phyloP scores from a whole-genome alignment of 2,113 vertebrate species.

The Coturnix japonica region DNA sequence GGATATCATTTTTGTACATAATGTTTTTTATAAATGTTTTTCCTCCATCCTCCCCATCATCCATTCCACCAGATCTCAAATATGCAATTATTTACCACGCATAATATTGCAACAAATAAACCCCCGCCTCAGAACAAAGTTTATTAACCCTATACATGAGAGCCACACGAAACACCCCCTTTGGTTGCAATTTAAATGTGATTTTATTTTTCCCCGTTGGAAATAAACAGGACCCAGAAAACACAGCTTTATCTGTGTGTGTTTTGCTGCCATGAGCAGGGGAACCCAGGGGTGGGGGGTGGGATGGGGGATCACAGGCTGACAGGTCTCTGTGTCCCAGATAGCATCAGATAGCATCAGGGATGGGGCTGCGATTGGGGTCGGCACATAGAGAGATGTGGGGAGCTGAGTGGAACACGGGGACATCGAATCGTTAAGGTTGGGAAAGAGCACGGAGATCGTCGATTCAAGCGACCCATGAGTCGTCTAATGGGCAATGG shows the following conservation, averaged over 20 bases:
- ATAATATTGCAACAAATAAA: conserved; percentile 51
- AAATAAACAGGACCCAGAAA: conserved; percentile 86
- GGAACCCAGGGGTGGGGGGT: fast-evolving
- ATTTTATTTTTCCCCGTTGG: conserved; percentile 74
- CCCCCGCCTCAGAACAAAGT: conserved; percentile 81
- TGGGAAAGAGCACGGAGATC: too few species aligned
- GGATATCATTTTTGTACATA: conserved; percentile 80
- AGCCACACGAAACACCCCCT: conserved; percentile 81
- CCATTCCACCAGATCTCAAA: conserved; percentile 83
- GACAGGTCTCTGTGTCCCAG: background rate
- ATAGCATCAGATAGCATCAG: too few species aligned
- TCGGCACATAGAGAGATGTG: fast-evolving
- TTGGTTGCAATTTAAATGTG: conserved; percentile 80
- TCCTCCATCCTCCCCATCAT: conserved; percentile 59
- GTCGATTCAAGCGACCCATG: fast-evolving
- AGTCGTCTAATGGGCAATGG: too few species aligned
- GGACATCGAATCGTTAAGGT: background rate
- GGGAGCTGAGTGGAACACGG: background rate
- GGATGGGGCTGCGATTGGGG: fast-evolving
- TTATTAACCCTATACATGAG: conserved; percentile 80
- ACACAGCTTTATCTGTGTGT: background rate
- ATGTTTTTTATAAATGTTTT: conserved; percentile 78
- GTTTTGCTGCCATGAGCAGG: background rate
- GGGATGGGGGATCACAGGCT: fast-evolving
- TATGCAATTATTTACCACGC: conserved; percentile 90